These are phyloP conservation scores for Hetaerina americana DNA, from an alignment of 1,140 invertebrate genomes.

Conservation along the genomic window DNA sequence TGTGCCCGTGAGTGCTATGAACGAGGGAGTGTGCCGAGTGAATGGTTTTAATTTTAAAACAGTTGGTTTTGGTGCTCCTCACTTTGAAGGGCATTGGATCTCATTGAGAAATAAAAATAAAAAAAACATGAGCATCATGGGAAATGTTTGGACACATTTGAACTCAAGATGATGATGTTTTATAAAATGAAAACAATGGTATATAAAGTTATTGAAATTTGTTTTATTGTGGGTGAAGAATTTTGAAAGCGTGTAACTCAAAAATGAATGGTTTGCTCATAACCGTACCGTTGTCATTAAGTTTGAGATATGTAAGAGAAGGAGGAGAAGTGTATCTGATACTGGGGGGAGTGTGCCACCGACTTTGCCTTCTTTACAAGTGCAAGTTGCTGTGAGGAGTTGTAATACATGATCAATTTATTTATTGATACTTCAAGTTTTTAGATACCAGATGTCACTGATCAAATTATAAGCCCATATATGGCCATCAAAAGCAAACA, in stretches of 20 bases:
- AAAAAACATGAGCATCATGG: background rate
- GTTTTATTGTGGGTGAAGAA: background rate
- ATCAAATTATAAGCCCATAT: background rate
- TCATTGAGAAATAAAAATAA: background rate
- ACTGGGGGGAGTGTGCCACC: background rate
- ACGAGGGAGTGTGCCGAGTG: too few species aligned
- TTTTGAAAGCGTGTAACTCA: constrained; percentile 1
- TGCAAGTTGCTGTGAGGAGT: background rate
- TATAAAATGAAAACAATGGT: constrained; percentile 3
- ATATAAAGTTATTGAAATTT: background rate
- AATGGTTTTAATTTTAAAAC: background rate
- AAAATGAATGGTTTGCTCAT: constrained; percentile 6
- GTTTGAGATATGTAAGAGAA: background rate
- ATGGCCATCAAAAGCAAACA: background rate
- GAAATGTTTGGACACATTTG: background rate
- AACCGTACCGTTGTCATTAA: constrained; percentile 4
- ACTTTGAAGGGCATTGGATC: background rate
- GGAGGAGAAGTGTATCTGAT: too few species aligned
- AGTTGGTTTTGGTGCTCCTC: background rate
- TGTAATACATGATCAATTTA: background rate
- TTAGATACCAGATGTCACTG: background rate
- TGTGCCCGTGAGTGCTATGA: too few species aligned
- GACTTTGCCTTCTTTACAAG: background rate
- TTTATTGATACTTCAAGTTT: background rate
- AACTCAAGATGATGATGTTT: background rate